Evolutionary conservation across 2,113 vertebrate genomes (phyloP).

Genomic region (Thamnaconus septentrionalis): DNA sequence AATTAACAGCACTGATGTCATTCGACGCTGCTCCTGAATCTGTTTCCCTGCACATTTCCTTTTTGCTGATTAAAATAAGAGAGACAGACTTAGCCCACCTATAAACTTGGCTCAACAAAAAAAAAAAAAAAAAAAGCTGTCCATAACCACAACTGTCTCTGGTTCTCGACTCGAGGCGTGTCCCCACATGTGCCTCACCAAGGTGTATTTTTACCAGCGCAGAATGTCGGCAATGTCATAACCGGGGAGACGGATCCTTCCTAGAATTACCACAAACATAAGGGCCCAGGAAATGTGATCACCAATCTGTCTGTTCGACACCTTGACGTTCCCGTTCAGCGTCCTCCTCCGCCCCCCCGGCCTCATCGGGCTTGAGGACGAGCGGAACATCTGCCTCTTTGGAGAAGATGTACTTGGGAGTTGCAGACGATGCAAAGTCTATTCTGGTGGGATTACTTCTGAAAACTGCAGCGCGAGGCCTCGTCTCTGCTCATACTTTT

Average conservation of each 20-base stretch:
- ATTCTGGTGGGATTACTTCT: slow-evolving; percentile 43
- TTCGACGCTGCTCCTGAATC: too few relatives aligned
- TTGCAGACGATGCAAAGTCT: slow-evolving; percentile 27
- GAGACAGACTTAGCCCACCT: slow-evolving; percentile 2
- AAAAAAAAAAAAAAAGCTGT: slow-evolving; percentile 14
- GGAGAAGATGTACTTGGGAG: slow-evolving; percentile 18
- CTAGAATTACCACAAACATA: slow-evolving; percentile 66
- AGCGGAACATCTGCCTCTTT: slow-evolving; percentile 22
- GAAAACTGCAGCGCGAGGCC: slow-evolving; percentile 33
- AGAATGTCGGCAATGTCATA: slow-evolving; percentile 62
- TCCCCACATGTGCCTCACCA: slow-evolving; percentile 56
- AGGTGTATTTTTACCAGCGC: slow-evolving; percentile 65
- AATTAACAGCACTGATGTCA: too few relatives aligned
- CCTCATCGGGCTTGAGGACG: not conserved
- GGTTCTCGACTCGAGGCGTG: slow-evolving; percentile 30
- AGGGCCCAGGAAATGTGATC: slow-evolving; percentile 52
- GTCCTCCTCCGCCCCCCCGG: slow-evolving; percentile 25
- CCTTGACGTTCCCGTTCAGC: slow-evolving; percentile 5
- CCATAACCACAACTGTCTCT: slow-evolving; percentile 25
- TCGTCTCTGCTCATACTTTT: slow-evolving; percentile 44
- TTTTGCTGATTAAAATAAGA: slow-evolving; percentile 31
- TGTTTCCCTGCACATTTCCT: too few relatives aligned
- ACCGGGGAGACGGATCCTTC: slow-evolving; percentile 48
- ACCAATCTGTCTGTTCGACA: slow-evolving; percentile 33
- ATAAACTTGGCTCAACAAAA: slow-evolving; percentile 40